Evolutionary conservation across 1,140 invertebrate genomes (phyloP).

Genomic region (Octopus sinensis): DNA sequence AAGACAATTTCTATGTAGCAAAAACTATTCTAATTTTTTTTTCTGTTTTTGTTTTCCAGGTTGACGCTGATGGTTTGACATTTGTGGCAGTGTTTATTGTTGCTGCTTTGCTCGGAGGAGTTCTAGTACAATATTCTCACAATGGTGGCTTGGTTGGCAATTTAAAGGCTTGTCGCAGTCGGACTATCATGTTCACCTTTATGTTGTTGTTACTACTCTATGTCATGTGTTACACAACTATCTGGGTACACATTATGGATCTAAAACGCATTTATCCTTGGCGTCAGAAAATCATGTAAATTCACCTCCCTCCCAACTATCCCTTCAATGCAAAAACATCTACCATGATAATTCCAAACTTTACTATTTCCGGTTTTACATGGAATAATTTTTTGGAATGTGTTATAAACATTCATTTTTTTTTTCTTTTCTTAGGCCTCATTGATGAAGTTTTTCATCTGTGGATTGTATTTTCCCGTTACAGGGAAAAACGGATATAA

Average conservation of each 20-base stretch:
- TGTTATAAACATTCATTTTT: no score
- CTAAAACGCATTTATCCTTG: conserved; percentile 32
- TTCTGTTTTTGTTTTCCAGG: background rate
- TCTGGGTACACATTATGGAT: conserved; percentile 48
- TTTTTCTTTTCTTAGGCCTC: no score
- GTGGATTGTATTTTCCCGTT: no score
- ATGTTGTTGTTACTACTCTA: conserved; percentile 42
- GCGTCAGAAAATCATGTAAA: background rate
- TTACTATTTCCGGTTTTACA: no score
- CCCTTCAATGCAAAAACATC: no score
- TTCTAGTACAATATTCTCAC: conserved; percentile 29
- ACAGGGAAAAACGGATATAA: no score
- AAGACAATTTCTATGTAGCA: no score
- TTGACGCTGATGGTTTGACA: conserved; percentile 25
- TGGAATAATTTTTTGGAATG: no score
- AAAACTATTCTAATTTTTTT: no score
- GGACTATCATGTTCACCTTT: conserved; percentile 46
- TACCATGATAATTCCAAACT: no score
- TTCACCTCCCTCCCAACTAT: no score
- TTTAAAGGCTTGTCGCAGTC: conserved; percentile 39
- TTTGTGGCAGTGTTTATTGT: conserved; percentile 26
- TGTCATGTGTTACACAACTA: conserved; percentile 50
- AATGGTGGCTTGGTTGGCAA: conserved; percentile 31
- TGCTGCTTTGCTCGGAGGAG: conserved; percentile 32
- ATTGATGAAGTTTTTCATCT: no score